phyloP scores from a whole-genome alignment of 2,113 vertebrate genomes.

The Promerops cafer region DNA sequence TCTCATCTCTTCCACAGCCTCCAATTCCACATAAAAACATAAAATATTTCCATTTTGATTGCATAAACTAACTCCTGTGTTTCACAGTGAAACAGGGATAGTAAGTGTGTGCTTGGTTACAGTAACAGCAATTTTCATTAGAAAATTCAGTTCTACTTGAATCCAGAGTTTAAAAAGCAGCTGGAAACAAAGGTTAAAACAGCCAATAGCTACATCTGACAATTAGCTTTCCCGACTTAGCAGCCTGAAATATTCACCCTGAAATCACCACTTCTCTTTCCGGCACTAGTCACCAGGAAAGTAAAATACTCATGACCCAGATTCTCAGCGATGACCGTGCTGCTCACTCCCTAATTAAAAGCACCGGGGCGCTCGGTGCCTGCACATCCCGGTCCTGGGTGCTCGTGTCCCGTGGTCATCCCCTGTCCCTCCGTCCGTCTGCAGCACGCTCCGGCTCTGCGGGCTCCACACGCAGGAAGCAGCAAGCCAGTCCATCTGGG shows the following conservation, averaged over 20 bases:
- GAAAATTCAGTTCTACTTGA: neutral
- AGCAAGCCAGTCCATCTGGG: neutral
- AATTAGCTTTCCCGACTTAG: neutral
- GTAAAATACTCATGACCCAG: neutral
- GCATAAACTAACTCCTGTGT: neutral
- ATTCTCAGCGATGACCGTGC: neutral
- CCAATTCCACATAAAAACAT: neutral
- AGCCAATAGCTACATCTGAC: neutral
- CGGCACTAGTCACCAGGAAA: neutral
- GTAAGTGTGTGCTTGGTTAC: neutral
- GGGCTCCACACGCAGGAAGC: neutral
- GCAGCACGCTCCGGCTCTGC: neutral
- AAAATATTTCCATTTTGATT: neutral
- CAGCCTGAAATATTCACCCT: neutral
- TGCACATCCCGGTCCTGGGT: neutral
- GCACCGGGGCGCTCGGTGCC: neutral
- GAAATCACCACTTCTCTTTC: neutral
- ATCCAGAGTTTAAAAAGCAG: neutral
- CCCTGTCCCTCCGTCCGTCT: neutral
- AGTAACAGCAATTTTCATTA: neutral
- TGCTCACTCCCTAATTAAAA: neutral
- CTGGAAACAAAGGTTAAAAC: neutral
- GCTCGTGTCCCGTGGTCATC: neutral
- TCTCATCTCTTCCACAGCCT: neutral
- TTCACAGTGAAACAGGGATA: neutral